phyloP scores from a whole-genome alignment of 1,140 invertebrate genomes.

The Anoplolepis gracilipes region DNA sequence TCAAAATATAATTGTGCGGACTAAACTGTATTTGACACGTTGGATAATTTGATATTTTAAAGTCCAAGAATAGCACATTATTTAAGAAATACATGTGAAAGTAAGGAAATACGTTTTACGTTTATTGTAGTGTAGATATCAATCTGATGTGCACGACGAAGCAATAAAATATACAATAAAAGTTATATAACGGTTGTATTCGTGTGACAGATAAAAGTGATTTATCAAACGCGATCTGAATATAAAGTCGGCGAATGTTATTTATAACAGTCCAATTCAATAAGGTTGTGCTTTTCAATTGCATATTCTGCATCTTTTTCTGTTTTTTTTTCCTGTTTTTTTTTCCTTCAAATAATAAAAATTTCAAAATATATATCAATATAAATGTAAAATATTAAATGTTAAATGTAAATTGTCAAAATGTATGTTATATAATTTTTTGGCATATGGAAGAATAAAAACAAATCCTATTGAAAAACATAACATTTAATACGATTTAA shows the following conservation, averaged over 20 bases:
- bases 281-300: conserved; percentile 9
- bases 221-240: conserved; percentile 49
- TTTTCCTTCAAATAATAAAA: not conserved
- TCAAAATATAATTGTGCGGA: not conserved
- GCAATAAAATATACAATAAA: conserved; percentile 53
- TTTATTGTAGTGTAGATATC: not conserved
- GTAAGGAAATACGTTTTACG: conserved; percentile 1
- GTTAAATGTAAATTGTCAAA: no score
- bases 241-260: conserved; percentile 34
- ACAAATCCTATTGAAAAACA: not conserved
- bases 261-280: conserved; percentile 32
- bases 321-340: not conserved
- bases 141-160: conserved; percentile 41
- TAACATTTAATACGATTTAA: not conserved
- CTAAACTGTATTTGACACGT: not conserved
- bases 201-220: conserved; percentile 32
- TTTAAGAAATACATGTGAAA: not conserved
- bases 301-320: conserved; percentile 12
- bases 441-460: not conserved
- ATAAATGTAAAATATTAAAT: no score
- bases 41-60: not conserved
- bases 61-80: not conserved
- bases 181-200: conserved; percentile 29
- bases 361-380: not conserved
- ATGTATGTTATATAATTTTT: no score